Base-by-base conservation (phyloP, 2,888 invertebrate genomes). In the Thymelicus acteon region DNA sequence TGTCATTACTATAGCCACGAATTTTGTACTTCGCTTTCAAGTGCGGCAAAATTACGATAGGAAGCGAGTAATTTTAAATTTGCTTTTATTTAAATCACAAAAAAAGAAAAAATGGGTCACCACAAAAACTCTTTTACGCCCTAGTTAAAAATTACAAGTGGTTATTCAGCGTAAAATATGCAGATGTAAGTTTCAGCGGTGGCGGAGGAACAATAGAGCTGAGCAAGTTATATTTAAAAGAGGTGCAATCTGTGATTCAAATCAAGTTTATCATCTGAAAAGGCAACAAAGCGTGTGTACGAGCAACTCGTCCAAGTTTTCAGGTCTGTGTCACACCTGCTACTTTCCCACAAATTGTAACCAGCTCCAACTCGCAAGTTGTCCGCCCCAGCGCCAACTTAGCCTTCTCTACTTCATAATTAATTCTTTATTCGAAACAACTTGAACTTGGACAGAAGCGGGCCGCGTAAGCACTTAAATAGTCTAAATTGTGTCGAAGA, bases 401-500 rank as follows among this genome's bases (percentile, higher is more conserved):
- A 83, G 83, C 84, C 89, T 87, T 85, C 82, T 80, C 82, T 82
- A 85, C 88, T 91, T 91, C 92, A 92, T 93, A 93, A 93, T 93
- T 93, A 93, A 93, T 93, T 93, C 93, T 93, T 93, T 92, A 93
- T 90, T 92, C 91, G 87, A 88, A 87, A 89, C 88, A 91, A 93
- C 87, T 93, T 86, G 81, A 82, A 85, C 84, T 87, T 88, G 91
- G 89, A 89, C 90, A 88, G 88, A 85, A 84, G 79, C 87, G 86
- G 85, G 85, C 86, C 88, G 87, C 88, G 88, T 90, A 85, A 90
- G 90, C 91, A 92, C 91, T 92, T 92, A 90, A 91, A 92, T 89
- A 89, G 91, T 90, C 89, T 85, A 89, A 92, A 92, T 89, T 89
- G 90, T 88, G 88, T 85, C 85, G 86, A 87, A 88, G 90, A 89